Conservation (phyloP, 2,797 vertebrate species). For the Bucorvus abyssinicus region DNA sequence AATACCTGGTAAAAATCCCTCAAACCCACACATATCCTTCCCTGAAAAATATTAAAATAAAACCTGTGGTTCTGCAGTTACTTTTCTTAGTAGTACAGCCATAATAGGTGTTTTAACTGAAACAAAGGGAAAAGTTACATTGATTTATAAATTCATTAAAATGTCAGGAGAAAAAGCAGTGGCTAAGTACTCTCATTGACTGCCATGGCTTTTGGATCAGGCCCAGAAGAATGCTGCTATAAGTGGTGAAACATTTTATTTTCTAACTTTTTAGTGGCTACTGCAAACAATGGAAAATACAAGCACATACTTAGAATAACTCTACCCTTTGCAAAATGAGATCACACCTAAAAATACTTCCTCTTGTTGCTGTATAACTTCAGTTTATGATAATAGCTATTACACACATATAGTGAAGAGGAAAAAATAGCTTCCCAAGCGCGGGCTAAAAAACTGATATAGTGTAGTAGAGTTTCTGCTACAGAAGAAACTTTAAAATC, state of each 20-base stretch:
- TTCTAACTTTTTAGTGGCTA: slow-evolving; percentile 41
- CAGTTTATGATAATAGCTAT: slow-evolving; percentile 53
- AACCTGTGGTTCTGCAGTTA: neutral
- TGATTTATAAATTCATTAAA: slow-evolving; percentile 36
- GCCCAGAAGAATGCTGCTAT: slow-evolving; percentile 22
- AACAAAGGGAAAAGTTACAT: neutral
- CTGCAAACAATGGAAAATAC: slow-evolving; percentile 65
- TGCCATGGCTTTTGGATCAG: slow-evolving; percentile 14
- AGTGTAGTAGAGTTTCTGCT: neutral
- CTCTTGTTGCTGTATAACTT: slow-evolving; percentile 52
- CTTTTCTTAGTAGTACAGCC: neutral
- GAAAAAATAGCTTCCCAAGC: slow-evolving; percentile 12
- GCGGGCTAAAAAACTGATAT: neutral
- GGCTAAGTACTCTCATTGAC: neutral
- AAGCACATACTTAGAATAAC: slow-evolving; percentile 64
- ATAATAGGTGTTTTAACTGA: neutral
- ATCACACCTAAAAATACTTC: slow-evolving; percentile 68
- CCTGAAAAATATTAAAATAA: neutral
- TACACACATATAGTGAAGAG: slow-evolving; percentile 15
- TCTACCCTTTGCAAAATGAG: slow-evolving; percentile 56
- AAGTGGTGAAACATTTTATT: slow-evolving; percentile 35
- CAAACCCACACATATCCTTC: slow-evolving; percentile 2
- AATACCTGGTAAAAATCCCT: slow-evolving; percentile 36
- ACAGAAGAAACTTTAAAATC: neutral
- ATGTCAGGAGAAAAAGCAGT: neutral